Conservation (phyloP, 1,140 invertebrate species). For the Drosophila kepulauana region DNA sequence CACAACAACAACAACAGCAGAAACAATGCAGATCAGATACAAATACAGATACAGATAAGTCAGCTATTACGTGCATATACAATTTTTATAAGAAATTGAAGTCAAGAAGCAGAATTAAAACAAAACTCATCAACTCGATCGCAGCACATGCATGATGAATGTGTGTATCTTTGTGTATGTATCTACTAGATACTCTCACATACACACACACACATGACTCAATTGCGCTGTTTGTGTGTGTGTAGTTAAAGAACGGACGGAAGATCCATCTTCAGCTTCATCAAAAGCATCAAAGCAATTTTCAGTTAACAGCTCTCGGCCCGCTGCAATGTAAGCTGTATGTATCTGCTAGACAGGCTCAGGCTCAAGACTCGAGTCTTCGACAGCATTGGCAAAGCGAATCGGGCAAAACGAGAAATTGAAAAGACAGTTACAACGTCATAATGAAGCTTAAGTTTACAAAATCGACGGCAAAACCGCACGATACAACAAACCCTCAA, state of each 20-base stretch:
- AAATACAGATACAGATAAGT: slow-evolving; percentile 46
- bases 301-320: slow-evolving; percentile 62
- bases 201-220: slow-evolving; percentile 51
- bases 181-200: slow-evolving; percentile 32
- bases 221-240: slow-evolving; percentile 44
- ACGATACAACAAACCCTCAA: slow-evolving; percentile 59
- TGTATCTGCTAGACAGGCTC: slow-evolving; percentile 59
- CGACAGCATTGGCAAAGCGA: slow-evolving; percentile 71
- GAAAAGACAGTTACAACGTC: slow-evolving; percentile 82
- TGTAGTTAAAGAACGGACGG: slow-evolving; percentile 28
- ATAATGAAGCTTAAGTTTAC: slow-evolving; percentile 71
- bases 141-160: slow-evolving; percentile 21
- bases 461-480: slow-evolving; percentile 71
- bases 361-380: background rate
- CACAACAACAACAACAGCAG: slow-evolving; percentile 53
- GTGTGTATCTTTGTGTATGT: background rate
- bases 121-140: slow-evolving; percentile 75
- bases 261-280: slow-evolving; percentile 72
- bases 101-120: slow-evolving; percentile 83
- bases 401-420: slow-evolving; percentile 83
- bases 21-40: slow-evolving; percentile 40
- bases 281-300: slow-evolving; percentile 53
- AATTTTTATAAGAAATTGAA: slow-evolving; percentile 83
- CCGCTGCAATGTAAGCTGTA: slow-evolving; percentile 38
- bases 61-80: slow-evolving; percentile 70